A percentile compares a stretch with the other conserved stretches of the same genome.
Conservation (phyloP, 2,113 vertebrate genomes). For the Numida meleagris region DNA sequence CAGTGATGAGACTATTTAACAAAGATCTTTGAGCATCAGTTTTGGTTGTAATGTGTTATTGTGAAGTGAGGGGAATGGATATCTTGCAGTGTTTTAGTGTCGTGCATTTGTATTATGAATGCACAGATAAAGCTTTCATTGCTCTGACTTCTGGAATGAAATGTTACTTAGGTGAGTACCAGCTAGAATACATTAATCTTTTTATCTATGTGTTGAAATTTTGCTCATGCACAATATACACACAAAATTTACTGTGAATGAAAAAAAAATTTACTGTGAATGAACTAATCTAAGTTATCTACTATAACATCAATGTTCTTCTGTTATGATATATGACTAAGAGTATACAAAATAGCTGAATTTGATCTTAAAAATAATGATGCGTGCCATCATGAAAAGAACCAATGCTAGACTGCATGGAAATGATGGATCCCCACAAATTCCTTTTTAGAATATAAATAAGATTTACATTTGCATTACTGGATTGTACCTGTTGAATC, state of each 20-base stretch:
- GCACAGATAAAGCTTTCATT: neutral
- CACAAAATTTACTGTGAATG: neutral
- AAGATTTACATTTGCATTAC: neutral
- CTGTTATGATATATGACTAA: neutral
- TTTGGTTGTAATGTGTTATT: neutral
- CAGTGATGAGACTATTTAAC: neutral
- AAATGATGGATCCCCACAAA: neutral
- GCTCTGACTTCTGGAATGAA: neutral
- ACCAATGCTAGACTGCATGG: neutral
- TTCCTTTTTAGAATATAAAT: neutral
- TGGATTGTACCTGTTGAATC: neutral
- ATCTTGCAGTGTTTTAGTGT: neutral
- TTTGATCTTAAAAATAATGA: neutral
- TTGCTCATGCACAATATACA: neutral
- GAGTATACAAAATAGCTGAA: neutral
- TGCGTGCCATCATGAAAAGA: neutral
- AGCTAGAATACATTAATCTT: neutral
- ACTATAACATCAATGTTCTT: neutral
- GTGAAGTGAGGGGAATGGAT: neutral
- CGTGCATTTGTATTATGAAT: neutral
- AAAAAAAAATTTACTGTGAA: too few relatives aligned
- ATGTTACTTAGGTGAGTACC: constrained; percentile 14
- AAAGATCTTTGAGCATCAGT: neutral
- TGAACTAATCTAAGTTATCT: neutral
- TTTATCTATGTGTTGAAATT: neutral